Evolutionary conservation across 2,113 vertebrate genomes (phyloP).

Genomic region (Tyto alba): DNA sequence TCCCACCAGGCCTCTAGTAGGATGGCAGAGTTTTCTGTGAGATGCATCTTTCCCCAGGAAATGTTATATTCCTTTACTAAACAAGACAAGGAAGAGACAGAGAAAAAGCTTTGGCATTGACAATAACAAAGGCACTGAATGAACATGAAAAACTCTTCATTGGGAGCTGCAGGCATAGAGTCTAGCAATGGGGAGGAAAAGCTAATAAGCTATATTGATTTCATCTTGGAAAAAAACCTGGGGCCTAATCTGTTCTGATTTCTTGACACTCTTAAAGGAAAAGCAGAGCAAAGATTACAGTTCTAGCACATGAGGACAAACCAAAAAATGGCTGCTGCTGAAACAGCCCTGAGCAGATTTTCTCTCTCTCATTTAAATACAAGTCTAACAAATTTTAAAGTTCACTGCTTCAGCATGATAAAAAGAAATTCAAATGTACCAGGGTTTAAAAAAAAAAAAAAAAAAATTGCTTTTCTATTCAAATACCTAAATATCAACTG

Average conservation of each 20-base stretch:
- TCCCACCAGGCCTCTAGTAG: conserved; percentile 34
- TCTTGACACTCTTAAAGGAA: not conserved
- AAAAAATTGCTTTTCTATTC: not conserved
- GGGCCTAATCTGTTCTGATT: not conserved
- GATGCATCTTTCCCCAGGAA: conserved; percentile 29
- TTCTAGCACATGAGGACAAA: not conserved
- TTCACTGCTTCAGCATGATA: not conserved
- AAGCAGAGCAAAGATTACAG: not conserved
- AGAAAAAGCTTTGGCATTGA: conserved; percentile 38
- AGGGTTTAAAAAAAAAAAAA: not conserved
- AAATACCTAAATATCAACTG: not conserved
- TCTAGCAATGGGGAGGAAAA: not conserved
- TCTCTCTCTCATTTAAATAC: not conserved
- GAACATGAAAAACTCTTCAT: not conserved
- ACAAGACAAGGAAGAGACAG: conserved; percentile 38
- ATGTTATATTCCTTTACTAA: conserved; percentile 30
- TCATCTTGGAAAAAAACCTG: not conserved
- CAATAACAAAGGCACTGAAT: not conserved
- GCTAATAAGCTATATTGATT: not conserved
- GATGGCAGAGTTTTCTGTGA: not conserved
- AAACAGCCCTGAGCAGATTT: not conserved
- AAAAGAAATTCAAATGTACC: not conserved
- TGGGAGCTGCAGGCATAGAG: not conserved
- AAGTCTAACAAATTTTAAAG: not conserved
- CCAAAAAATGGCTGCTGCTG: not conserved